These are phyloP conservation scores for Aegypius monachus DNA, from an alignment of 2,113 vertebrate species.

Conservation along the genomic window DNA sequence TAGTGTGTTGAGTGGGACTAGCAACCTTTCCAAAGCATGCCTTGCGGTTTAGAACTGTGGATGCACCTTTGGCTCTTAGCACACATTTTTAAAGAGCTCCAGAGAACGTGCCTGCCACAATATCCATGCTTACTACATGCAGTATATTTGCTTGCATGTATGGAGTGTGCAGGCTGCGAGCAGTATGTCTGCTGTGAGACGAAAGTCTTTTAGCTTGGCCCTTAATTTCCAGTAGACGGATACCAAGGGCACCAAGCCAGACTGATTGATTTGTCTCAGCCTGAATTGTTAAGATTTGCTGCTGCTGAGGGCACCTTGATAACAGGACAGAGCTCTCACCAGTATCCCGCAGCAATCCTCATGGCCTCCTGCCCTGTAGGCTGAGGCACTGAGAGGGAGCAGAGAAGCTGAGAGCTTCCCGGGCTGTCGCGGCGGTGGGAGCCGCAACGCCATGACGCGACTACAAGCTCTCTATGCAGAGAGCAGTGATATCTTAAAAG, in stretches of 20 bases:
- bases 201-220: background rate
- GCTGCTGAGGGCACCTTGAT: background rate
- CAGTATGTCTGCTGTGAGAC: background rate
- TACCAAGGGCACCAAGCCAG: background rate
- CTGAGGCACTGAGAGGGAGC: background rate
- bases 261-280: background rate
- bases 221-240: background rate
- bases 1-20: background rate
- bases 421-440: rapidly evolving
- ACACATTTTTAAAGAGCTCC: background rate
- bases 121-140: background rate
- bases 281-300: background rate
- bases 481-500: background rate
- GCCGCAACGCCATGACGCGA: rapidly evolving
- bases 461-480: background rate
- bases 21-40: background rate
- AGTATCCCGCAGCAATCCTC: background rate
- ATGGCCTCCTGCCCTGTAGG: background rate
- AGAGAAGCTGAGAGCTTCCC: background rate
- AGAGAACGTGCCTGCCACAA: background rate
- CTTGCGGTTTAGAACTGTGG: background rate
- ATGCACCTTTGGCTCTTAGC: background rate
- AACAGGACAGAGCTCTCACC: background rate
- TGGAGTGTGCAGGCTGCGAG: background rate
- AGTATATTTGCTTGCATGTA: background rate